A percentile compares a stretch with the other conserved stretches of the same genome.
Evolutionary conservation across 2,113 vertebrate species (phyloP).

Genomic region (Gnathonemus longibarbis): DNA sequence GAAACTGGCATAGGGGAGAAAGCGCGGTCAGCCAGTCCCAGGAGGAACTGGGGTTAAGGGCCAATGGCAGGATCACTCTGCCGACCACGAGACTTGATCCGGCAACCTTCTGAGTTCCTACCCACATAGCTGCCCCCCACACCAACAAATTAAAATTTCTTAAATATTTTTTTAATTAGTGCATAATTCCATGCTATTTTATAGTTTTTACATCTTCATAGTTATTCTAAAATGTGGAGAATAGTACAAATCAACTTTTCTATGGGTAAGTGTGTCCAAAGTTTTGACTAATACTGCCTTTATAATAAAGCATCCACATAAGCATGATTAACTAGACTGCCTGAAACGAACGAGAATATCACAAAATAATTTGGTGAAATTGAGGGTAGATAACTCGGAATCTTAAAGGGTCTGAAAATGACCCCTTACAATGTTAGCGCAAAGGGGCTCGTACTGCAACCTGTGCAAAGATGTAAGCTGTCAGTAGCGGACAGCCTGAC

Average conservation of each 20-base stretch:
- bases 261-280: neutral
- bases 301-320: neutral
- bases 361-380: neutral
- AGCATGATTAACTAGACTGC: neutral
- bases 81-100: neutral
- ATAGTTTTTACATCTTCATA: neutral
- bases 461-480: neutral
- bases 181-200: neutral
- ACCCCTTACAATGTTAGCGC: neutral
- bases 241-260: neutral
- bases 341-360: neutral
- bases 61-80: neutral
- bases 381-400: neutral
- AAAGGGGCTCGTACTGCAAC: neutral
- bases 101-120: neutral
- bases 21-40: neutral
- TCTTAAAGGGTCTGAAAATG: neutral
- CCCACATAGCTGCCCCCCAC: neutral
- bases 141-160: neutral
- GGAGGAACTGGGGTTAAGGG: neutral
- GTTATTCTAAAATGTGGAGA: neutral
- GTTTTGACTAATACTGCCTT: neutral
- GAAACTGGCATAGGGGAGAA: neutral
- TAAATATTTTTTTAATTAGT: neutral
- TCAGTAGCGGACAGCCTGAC: neutral